A percentile compares a stretch with the other conserved stretches of the same genome.
Conservation (phyloP, 2,888 invertebrate genomes). For the Piscicola geometra region DNA sequence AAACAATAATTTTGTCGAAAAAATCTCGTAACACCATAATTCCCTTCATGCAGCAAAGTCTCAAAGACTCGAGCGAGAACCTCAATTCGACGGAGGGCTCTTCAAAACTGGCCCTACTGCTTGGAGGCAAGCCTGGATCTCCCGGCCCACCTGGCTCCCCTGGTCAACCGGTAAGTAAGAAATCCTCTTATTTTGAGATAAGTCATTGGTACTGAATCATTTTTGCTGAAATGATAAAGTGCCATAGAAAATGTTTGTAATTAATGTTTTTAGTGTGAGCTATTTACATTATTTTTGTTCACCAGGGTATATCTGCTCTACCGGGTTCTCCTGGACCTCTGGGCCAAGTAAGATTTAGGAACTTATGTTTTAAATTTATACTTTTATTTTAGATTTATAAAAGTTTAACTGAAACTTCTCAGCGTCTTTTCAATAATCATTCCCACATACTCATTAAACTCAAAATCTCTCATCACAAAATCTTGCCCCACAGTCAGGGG, state of each 20-base stretch:
- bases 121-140: constrained; percentile 11
- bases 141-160: constrained; percentile 16
- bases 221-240: too few relatives aligned
- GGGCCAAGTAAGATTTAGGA: constrained; percentile 13
- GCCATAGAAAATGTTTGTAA: too few relatives aligned
- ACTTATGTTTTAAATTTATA: too few relatives aligned
- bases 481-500: not conserved
- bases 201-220: too few relatives aligned
- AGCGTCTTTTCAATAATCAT: not conserved
- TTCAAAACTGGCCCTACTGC: constrained; percentile 3
- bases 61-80: not conserved
- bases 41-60: constrained; percentile 1
- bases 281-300: too few relatives aligned
- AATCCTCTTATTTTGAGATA: too few relatives aligned
- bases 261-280: too few relatives aligned
- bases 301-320: constrained; percentile 8
- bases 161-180: constrained; percentile 17
- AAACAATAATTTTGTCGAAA: not conserved
- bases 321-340: constrained; percentile 21
- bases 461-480: not conserved
- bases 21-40: not conserved
- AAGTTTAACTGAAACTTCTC: too few relatives aligned
- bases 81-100: too few relatives aligned
- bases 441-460: not conserved
- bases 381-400: too few relatives aligned